phyloP scores from a whole-genome alignment of 2,888 invertebrate genomes.

The Rhagonycha fulva region DNA sequence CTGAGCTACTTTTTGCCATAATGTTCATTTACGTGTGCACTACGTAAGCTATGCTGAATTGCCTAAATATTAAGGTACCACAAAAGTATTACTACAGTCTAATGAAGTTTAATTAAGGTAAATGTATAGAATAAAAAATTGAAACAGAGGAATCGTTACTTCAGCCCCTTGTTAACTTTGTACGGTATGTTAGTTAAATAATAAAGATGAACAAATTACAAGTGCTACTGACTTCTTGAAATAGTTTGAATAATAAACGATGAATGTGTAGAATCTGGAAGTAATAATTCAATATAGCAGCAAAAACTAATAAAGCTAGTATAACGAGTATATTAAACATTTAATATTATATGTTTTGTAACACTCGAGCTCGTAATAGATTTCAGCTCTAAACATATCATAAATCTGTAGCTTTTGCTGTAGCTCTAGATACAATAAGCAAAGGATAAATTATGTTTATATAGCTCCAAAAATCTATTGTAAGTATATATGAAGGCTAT shows the following conservation, averaged over 20 bases:
- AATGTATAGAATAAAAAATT: too few relatives aligned
- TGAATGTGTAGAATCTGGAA: neutral
- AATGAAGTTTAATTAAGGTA: neutral
- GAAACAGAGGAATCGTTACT: neutral
- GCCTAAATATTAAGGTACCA: neutral
- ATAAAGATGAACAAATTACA: neutral
- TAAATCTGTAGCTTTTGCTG: neutral
- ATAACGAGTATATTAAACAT: neutral
- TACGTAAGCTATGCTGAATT: neutral
- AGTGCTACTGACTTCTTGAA: neutral
- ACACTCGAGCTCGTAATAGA: neutral
- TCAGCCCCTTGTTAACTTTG: neutral
- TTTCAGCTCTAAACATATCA: neutral
- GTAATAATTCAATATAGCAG: neutral
- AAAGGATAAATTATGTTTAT: neutral
- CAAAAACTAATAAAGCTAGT: neutral
- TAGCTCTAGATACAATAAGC: neutral
- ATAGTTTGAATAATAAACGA: neutral
- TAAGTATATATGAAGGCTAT: neutral
- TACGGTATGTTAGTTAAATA: neutral
- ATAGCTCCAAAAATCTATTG: neutral
- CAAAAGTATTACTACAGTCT: too few relatives aligned
- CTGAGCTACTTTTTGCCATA: too few relatives aligned
- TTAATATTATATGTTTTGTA: neutral
- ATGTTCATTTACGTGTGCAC: too few relatives aligned